Base-by-base conservation (phyloP, 2,797 vertebrate genomes). In the Galaxias olidus region DNA sequence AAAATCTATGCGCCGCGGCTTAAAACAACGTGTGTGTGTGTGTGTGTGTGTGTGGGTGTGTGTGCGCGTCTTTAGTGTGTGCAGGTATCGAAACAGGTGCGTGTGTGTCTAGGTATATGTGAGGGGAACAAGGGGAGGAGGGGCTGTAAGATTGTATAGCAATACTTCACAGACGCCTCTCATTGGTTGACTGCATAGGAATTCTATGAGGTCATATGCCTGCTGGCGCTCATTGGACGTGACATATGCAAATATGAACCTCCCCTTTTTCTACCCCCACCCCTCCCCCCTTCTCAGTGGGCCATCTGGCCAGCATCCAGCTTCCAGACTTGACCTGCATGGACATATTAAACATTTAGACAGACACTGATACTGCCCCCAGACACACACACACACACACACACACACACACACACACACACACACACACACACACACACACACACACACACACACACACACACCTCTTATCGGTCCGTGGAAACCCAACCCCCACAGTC, bases 331-430 rank as follows among this genome's bases (percentile, higher is more conserved):
- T 85, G 73, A 88, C 84, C 86, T 73, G 63, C 65, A 86, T 84
- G 79, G 84, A 88, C 86, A 86, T 84, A 81, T 79, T 73, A 69
- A 83, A 83, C 74, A 78, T 75, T 73, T 66, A 82, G 76, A 10
- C 45, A 52, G 46, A 0, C 50, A 66, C 15, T 20, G 43, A 44
- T 57, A n/a, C 14, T 10, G 1, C 20, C 55, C 17, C 19, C 4
- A 12, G 4, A 17, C 10, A 5, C 48, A 48, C 4, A 12, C 62
- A 9, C 18, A 17, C 42, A 10, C 15, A 41, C 41, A 44, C 10
- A 59, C 1, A 71, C 17, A 80, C 74, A 78, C 54, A 46, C 70
- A 14, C 17, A 4, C 15, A 41, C 60, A 65, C 72, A 50, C 56
- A 56, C 73, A 45, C 41, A 10, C 9, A 15, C 42, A 55, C 70